These are phyloP conservation scores for Oreonectes daqikongensis DNA, from an alignment of 2,797 vertebrate genomes.

Conservation along the genomic window DNA sequence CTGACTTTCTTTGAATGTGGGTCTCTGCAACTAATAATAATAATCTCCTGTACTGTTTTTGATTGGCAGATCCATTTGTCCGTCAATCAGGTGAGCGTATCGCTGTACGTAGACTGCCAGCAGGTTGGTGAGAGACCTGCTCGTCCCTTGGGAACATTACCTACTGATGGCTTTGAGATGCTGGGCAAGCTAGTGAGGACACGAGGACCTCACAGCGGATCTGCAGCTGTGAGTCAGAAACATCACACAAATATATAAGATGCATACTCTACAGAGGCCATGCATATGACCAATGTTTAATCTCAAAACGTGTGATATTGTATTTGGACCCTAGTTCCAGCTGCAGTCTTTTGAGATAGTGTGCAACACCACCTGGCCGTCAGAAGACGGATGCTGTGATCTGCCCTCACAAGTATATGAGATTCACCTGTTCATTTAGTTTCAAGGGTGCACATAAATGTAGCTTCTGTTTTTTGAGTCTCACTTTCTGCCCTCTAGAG, in stretches of 20 bases:
- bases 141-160: slow-evolving; percentile 76
- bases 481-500: slow-evolving; percentile 73
- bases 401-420: slow-evolving; percentile 81
- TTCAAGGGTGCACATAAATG: neutral
- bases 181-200: slow-evolving; percentile 88
- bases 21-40: too few relatives aligned
- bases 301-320: neutral
- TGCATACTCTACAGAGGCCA: neutral
- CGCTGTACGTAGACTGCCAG: slow-evolving; percentile 89
- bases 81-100: slow-evolving; percentile 82
- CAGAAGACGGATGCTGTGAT: slow-evolving; percentile 87
- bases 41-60: too few relatives aligned
- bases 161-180: slow-evolving; percentile 85
- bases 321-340: slow-evolving; percentile 80
- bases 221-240: slow-evolving; percentile 77
- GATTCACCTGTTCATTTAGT: neutral
- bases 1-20: too few relatives aligned
- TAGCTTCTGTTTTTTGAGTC: neutral
- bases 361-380: slow-evolving; percentile 84
- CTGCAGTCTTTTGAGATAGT: slow-evolving; percentile 86
- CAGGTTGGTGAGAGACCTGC: slow-evolving; percentile 82
- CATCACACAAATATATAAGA: neutral
- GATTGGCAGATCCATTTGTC: slow-evolving; percentile 87
- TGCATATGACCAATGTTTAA: neutral
- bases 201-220: slow-evolving; percentile 85